Evolutionary conservation across 2,797 vertebrate species (phyloP), one percentile per base, ranked within the genome.

Genomic region (Galaxias olidus): DNA sequence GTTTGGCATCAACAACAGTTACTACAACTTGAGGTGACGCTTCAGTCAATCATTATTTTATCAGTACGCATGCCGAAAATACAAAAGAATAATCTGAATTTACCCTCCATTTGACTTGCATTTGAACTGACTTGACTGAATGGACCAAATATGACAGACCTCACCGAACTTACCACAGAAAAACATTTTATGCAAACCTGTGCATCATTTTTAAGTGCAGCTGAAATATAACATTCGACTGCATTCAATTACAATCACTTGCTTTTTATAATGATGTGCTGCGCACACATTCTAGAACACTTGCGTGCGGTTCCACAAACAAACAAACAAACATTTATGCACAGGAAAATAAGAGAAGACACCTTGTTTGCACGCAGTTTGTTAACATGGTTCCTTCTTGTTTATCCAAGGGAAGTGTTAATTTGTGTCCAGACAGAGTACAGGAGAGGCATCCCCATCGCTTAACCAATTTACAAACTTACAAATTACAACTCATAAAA

Each of bases 171-270:
- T 59, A 30, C 30, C 30, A 30, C 30, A 6, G 30, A 30, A 66
- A 69, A 30, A n/a, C 44, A 50, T 51, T n/a, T n/a, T n/a, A n/a
- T n/a, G 11, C 15, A 52, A 71, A 71, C 6, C 30, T 67, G 53
- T 68, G 68, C 51, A 12, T 65, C 45, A 8, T 64, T 17, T 20
- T 4, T 44, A 10, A 41, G 17, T 18, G 30, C 18, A 5, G 15
- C 4, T 9, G 42, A 13, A 50, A 43, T 19, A 48, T 56, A 49
- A 42, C 46, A 59, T 66, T 51, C 47, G 68, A 69, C 71, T 47
- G 61, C 30, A 30, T 30, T 30, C 30, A 71, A 77, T 79, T 79
- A 83, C 80, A 72, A 45, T 80, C 42, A 14, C 71, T 67, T 61
- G n/a, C 55, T 75, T 73, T 66, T 61, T 40, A 66, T n/a, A 55